Base-by-base conservation (phyloP, 2,888 invertebrate species). In the Pseudanteris insignis region DNA sequence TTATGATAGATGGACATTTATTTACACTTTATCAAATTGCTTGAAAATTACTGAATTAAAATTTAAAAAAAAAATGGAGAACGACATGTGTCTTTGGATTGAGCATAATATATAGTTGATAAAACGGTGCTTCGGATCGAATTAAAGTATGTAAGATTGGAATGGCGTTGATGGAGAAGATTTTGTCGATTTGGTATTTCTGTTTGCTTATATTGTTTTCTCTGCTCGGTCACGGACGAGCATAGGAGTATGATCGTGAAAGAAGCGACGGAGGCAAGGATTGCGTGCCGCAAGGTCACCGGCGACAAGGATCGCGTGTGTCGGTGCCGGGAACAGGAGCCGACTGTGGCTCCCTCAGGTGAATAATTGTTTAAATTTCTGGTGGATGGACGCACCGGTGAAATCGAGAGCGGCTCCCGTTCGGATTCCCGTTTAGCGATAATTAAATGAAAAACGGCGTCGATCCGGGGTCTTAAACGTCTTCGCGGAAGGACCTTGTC, bases 271-370 rank as follows among this genome's bases (percentile, higher is more conserved):
- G 65, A 14, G 55, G 37, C 63, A 50, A 47, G 53, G 30, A 6
- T 76, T 70, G 77, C 76, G 77, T 78, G 77, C 73, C 72, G 71
- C 75, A 78, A 77, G 78, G 77, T 64, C 75, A 67, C 47, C 47
- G 40, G 63, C 60, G 65, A 60, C 65, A 63, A 57, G 34, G 75
- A 79, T 78, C 77, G 78, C 78, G 77, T 79, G 78, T 76, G 73
- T 67, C 63, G 63, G 33, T 44, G 46, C 55, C 57, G 62, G 63
- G 69, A 76, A 74, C 75, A 69, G 77, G 75, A 75, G 77, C 73
- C 70, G 71, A 70, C 73, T 65, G 71, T 72, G 73, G 74, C 72
- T 73, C 70, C 70, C 71, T 68, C 74, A 73, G 72, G 74, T 73
- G 72, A 76, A 76, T 76, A 73, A 77, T 77, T 73, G 71, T 63